A percentile compares a stretch with the other conserved stretches of the same genome.
Conservation (phyloP, 2,888 invertebrate species). For the Bursaphelenchus okinawaensis region DNA sequence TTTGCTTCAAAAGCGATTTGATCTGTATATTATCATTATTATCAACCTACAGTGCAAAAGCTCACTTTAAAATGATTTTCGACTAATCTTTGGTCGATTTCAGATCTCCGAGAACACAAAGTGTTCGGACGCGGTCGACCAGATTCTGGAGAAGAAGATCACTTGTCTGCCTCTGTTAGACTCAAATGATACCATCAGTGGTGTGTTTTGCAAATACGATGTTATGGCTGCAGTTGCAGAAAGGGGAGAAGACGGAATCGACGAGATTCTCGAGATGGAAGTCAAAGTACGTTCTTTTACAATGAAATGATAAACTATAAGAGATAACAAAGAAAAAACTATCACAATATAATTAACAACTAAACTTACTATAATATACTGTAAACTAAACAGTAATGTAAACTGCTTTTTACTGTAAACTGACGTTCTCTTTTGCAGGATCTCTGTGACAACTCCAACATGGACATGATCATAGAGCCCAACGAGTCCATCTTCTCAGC, state of each 20-base stretch:
- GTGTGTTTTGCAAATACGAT: slow-evolving; percentile 38
- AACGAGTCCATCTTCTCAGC: slow-evolving; percentile 1
- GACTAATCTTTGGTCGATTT: slow-evolving; percentile 23
- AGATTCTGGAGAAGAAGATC: slow-evolving; percentile 39
- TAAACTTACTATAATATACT: no score
- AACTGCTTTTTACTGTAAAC: background rate
- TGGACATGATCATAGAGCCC: slow-evolving; percentile 5
- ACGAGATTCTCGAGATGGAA: slow-evolving; percentile 24
- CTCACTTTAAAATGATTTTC: background rate
- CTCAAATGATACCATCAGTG: slow-evolving; percentile 31
- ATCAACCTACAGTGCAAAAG: background rate
- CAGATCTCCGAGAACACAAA: slow-evolving; percentile 32
- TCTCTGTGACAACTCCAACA: background rate
- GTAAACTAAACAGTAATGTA: no score
- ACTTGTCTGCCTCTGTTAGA: slow-evolving; percentile 43
- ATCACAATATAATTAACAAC: no score
- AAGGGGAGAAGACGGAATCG: slow-evolving; percentile 36
- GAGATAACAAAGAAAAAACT: slow-evolving; percentile 4
- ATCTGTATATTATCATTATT: no score
- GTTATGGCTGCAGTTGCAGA: slow-evolving; percentile 38
- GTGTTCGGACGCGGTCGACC: slow-evolving; percentile 34
- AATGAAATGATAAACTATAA: background rate
- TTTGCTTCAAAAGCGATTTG: no score
- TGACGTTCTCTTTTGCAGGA: background rate
- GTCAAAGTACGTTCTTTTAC: slow-evolving; percentile 13